These are phyloP conservation scores for Lordiphosa andalusiaca DNA, from an alignment of 2,888 invertebrate genomes.

Conservation along the genomic window DNA sequence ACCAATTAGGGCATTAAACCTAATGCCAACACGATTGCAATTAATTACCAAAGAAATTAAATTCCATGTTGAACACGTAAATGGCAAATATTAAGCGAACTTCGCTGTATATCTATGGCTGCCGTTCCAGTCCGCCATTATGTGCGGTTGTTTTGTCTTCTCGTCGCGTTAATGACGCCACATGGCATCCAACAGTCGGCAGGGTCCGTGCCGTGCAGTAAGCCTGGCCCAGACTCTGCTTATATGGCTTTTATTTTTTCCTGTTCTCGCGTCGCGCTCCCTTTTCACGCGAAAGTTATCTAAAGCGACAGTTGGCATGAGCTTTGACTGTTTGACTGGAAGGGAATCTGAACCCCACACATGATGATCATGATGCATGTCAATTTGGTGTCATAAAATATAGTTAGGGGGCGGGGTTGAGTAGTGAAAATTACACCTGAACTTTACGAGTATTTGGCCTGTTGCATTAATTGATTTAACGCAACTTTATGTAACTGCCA, in stretches of 20 bases:
- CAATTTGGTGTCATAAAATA: too few species aligned
- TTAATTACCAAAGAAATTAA: constrained; percentile 74
- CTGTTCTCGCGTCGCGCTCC: too few species aligned
- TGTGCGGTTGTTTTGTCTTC: constrained; percentile 32
- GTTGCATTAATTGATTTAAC: constrained; percentile 40
- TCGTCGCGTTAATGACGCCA: constrained; percentile 28
- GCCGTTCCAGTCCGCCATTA: constrained; percentile 29
- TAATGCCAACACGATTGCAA: constrained; percentile 76
- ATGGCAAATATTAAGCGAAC: constrained; percentile 55
- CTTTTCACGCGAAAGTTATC: too few species aligned
- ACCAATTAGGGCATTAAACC: constrained; percentile 69
- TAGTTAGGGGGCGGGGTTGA: too few species aligned
- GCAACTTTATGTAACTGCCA: constrained; percentile 10
- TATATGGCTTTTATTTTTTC: constrained; percentile 38
- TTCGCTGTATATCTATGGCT: constrained; percentile 1
- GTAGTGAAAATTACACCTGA: too few species aligned
- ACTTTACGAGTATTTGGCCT: constrained; percentile 2
- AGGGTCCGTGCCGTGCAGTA: neutral
- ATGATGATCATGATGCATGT: too few species aligned
- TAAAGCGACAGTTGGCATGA: too few species aligned
- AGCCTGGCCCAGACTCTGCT: neutral
- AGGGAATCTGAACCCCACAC: too few species aligned
- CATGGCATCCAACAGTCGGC: constrained; percentile 38
- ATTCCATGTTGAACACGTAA: constrained; percentile 73
- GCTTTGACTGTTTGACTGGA: too few species aligned